Evolutionary conservation across 2,888 invertebrate species (phyloP), one percentile per base, ranked within the genome.

Genomic region (Hemaris fuciformis): DNA sequence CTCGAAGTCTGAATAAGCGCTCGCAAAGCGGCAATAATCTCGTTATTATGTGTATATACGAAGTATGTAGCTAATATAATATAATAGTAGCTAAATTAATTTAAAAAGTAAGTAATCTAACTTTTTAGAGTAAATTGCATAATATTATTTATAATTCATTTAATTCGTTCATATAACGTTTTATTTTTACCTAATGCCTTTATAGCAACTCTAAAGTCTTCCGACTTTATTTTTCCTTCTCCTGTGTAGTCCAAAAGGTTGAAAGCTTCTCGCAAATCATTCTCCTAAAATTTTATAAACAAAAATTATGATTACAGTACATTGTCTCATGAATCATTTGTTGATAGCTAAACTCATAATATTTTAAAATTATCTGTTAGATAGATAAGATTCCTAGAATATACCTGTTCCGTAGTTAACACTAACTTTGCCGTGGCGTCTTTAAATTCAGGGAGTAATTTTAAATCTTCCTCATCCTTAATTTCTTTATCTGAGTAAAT

Each of bases 121-220:
- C n/a, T n/a, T n/a, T n/a, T n/a, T n/a, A n/a, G n/a, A n/a, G n/a
- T n/a, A n/a, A n/a, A n/a, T n/a, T n/a, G n/a, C n/a, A n/a, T n/a
- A n/a, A n/a, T n/a, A n/a, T n/a, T n/a, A n/a, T n/a, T n/a, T n/a
- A n/a, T n/a, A n/a, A n/a, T n/a, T n/a, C n/a, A n/a, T n/a, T n/a
- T n/a, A n/a, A n/a, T n/a, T n/a, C n/a, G n/a, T n/a, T n/a, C n/a
- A n/a, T n/a, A n/a, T n/a, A n/a, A n/a, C n/a, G n/a, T n/a, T n/a
- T n/a, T n/a, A n/a, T n/a, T n/a, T 62, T 69, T 79, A 91, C 92
- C 92, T 46, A 93, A 67, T 64, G 93, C 93, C 79, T 93, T 91
- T 23, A 93, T 83, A 4, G 85, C 92, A 0, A 93, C 91, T 22
- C 91, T 83, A 71, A 93, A 91, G 64, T 92, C 91, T 46, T 84